Percentiles rank a stretch among this genome's conserved stretches.
These are phyloP conservation scores for Epinephelus coioides DNA, from an alignment of 2,797 vertebrate species.

Conservation along the genomic window DNA sequence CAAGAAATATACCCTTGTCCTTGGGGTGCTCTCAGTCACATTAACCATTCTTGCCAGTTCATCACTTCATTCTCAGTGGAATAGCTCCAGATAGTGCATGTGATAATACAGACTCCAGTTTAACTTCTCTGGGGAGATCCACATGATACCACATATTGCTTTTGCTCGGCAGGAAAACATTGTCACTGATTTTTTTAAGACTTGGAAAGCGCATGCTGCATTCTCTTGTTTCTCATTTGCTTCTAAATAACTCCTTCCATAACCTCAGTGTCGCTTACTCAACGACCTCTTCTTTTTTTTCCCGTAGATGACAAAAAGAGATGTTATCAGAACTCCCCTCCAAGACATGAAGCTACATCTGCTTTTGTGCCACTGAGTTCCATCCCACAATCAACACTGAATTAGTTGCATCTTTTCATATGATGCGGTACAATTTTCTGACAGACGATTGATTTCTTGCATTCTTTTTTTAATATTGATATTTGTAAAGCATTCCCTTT, in stretches of 20 bases:
- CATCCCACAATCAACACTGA: conserved; percentile 13
- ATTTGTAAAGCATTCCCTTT: conserved; percentile 78
- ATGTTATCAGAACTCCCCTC: conserved; percentile 18
- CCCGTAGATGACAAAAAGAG: conserved; percentile 41
- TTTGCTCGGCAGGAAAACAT: conserved; percentile 41
- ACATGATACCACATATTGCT: conserved; percentile 36
- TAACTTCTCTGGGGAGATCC: conserved; percentile 16
- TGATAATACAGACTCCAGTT: conserved; percentile 31
- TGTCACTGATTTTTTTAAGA: conserved; percentile 41
- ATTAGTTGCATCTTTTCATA: conserved; percentile 21
- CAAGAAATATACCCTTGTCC: conserved; percentile 12
- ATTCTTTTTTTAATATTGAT: conserved; percentile 58
- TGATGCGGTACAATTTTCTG: conserved; percentile 61
- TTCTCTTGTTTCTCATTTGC: conserved; percentile 23
- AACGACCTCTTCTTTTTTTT: neutral
- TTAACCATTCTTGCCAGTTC: conserved; percentile 24
- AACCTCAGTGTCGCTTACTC: conserved; percentile 33
- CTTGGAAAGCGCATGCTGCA: conserved; percentile 2
- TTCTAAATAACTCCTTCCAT: conserved; percentile 10
- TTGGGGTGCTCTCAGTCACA: conserved; percentile 32
- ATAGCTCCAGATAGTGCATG: conserved; percentile 17
- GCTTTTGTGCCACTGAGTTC: conserved; percentile 1
- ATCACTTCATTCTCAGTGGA: conserved; percentile 36
- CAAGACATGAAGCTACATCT: conserved; percentile 22
- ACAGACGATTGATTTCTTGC: conserved; percentile 24